Evolutionary conservation across 2,113 vertebrate species (phyloP), one percentile per base, ranked within the genome.

Genomic region (Carassius auratus): DNA sequence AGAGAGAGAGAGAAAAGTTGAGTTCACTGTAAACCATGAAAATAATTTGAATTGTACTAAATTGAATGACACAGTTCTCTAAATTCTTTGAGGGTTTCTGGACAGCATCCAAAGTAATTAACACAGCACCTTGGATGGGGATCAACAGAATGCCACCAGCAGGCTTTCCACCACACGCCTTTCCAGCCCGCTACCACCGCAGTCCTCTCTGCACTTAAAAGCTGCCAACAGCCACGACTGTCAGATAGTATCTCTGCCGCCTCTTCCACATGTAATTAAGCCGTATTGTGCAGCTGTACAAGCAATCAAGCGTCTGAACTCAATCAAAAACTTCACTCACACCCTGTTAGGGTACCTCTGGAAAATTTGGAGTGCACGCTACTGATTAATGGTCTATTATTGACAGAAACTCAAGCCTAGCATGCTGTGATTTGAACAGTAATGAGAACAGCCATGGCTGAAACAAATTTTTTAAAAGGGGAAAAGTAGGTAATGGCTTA

Each of bases 101-200:
- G 93, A 91, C 48, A 81, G 87, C 66, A 85, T 92, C 93, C 92
- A 93, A 93, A 87, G 88, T 92, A 93, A 94, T 94, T 92, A 93
- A 87, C 89, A 87, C 88, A 91, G 90, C 89, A 92, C 91, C 86
- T 90, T 91, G 90, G 90, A 92, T 89, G 85, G 68, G 88, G 89
- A 86, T 89, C 91, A 90, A 87, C 75, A n/a, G 74, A 42, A 64
- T 86, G 86, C 89, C 89, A 87, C 87, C 36, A 77, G 88, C 75
- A 89, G 83, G 87, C 84, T 77, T 85, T 48, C 33, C 10, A 10
- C 52, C 30, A 33, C 33, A 42, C 36, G 1, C 13, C 83, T 82
- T 86, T 75, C 38, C 13, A 62, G 50, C 13, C 15, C 19, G 4
- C 9, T 38, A 68, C 42, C 59, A 75, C 66, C 50, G 4, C 59